A percentile compares a stretch with the other conserved stretches of the same genome.
phyloP scores from a whole-genome alignment of 2,113 vertebrate species.

The Hystrix brachyura region DNA sequence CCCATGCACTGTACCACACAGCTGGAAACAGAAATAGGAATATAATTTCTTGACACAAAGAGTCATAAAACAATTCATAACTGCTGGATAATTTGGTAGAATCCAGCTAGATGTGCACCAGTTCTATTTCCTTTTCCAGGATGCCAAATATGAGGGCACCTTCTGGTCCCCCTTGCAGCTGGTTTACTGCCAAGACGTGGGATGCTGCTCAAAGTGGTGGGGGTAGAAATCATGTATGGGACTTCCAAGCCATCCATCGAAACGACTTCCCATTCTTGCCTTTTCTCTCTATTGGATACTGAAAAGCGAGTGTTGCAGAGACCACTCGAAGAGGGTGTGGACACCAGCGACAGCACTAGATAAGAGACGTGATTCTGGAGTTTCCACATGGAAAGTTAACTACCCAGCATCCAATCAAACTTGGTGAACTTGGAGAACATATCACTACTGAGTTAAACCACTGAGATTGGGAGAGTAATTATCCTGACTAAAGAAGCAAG shows the following conservation, averaged over 20 bases:
- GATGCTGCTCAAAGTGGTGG: background rate
- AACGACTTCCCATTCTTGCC: background rate
- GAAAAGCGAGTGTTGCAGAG: background rate
- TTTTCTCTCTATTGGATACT: background rate
- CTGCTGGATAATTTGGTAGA: background rate
- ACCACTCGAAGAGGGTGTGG: background rate
- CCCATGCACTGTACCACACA: too few species aligned
- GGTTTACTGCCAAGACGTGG: background rate
- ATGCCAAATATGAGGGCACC: background rate
- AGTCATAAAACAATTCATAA: slow-evolving; percentile 8
- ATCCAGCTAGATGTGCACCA: background rate
- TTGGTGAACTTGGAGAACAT: background rate
- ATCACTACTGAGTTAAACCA: background rate
- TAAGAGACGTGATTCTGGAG: background rate
- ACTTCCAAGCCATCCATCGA: background rate
- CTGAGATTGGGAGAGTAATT: background rate
- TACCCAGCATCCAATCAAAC: background rate
- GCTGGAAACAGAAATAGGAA: background rate
- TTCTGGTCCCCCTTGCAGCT: background rate
- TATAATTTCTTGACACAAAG: background rate
- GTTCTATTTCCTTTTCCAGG: background rate
- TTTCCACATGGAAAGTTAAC: background rate
- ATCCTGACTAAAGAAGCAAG: background rate
- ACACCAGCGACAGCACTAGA: too few species aligned
- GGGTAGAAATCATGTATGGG: background rate